Evolutionary conservation across 2,797 vertebrate species (phyloP), one percentile per base, ranked within the genome.

Genomic region (Psittacula echo): DNA sequence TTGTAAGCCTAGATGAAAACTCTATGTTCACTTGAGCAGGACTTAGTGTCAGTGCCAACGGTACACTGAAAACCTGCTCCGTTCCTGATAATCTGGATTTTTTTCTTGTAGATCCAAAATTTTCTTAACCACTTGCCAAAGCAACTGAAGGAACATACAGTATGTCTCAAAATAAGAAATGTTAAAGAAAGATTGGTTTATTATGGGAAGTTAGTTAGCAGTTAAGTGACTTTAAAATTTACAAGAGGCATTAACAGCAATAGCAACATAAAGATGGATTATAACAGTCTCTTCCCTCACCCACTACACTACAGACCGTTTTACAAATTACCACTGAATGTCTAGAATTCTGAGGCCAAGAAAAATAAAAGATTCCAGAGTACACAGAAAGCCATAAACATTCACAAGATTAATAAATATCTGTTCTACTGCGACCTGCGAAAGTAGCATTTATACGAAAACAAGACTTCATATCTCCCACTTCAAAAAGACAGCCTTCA

Each of bases 381-480:
- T 73, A 41, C 23, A 62, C 3, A 17, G 42, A 78, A 78, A 85
- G 37, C 13, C 15, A 48, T 34, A 14, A 60, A 41, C 23, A 37
- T 37, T 37, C 30, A 74, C 41, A 48, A 60, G 41, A 60, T 34
- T 39, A 58, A 67, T 42, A 56, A 51, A 12, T 14, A 74, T 2
- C 78, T 66, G 29, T 53, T 75, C 30, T 34, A n/a, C 18, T 75
- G 21, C 0, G 2, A 30, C 42, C 50, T 3, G 7, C 0, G 24
- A 7, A 70, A 53, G 24, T 56, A 12, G 26, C 68, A 78, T 78
- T 68, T 37, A 37, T 27, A 26, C 29, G 21, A 85, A 51, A 64
- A 21, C 37, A 34, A 44, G 27, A 47, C 37, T 61, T n/a, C 22
- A 0, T 34, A 74, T 41, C 65, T 74, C 58, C 21, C 60, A 53